A percentile compares a stretch with the other conserved stretches of the same genome.
Evolutionary conservation across 2,888 invertebrate genomes (phyloP).

Genomic region (Salticus scenicus): DNA sequence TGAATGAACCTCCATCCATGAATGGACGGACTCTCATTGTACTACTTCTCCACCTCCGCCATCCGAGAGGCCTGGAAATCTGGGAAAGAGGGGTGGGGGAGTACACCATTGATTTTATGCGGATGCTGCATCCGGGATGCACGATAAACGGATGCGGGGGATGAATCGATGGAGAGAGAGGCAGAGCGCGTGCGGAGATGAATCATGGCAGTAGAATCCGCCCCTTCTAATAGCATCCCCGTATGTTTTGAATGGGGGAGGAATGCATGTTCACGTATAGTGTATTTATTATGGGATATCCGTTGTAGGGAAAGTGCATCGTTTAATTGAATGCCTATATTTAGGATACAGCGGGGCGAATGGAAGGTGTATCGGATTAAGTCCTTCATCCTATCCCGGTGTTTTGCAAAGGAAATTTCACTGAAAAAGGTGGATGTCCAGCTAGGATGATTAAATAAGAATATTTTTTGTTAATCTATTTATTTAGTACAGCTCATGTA

Average conservation of each 20-base stretch:
- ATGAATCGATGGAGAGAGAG: constrained; percentile 32
- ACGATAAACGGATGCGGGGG: constrained; percentile 31
- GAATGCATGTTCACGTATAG: neutral
- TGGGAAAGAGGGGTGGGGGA: neutral
- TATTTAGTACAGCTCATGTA: too few species aligned
- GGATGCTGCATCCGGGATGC: constrained; percentile 49
- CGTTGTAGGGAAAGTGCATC: neutral
- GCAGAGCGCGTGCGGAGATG: constrained; percentile 10
- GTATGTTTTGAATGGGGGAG: neutral
- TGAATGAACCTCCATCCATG: too few species aligned
- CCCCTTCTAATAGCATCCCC: neutral
- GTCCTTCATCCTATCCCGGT: neutral
- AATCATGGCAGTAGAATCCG: constrained; percentile 30
- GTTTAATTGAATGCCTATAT: constrained; percentile 4
- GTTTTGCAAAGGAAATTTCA: neutral
- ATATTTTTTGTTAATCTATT: too few species aligned
- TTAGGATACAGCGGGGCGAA: neutral
- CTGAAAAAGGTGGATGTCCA: too few species aligned
- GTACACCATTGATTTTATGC: constrained; percentile 14
- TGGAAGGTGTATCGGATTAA: neutral
- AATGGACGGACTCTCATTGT: neutral
- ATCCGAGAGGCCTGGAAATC: constrained; percentile 54
- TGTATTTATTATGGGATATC: constrained; percentile 17
- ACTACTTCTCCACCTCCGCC: neutral
- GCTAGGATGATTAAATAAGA: too few species aligned